Base-by-base conservation (phyloP, 2,113 vertebrate species). In the Pterophyllum scalare region DNA sequence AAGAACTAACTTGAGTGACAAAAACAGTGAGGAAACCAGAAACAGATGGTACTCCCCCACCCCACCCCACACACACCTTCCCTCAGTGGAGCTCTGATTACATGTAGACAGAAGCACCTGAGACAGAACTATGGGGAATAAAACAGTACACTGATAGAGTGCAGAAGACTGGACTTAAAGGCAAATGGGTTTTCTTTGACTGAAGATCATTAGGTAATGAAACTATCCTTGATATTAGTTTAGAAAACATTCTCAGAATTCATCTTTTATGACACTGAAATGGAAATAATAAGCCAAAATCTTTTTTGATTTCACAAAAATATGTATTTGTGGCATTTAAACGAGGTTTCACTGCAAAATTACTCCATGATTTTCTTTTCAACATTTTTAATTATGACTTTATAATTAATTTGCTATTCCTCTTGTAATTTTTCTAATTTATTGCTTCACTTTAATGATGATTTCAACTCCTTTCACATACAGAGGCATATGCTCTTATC, bases 381-480 rank as follows among this genome's bases (percentile, higher is more conserved):
- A 60, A 0, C 17, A 57, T 83, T 79, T 83, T 76, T 83, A 40
- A 82, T 87, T 70, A 46, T 67, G 20, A 19, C 14, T 82, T 70
- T 62, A 58, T 82, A 6, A 52, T 84, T 77, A 22, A 33, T 84
- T 81, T 86, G 9, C 49, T 40, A 10, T 70, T 88, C 75, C 59
- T 43, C 77, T 15, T 74, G 49, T 62, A 79, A 40, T 75, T 87
- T 80, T 38, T 72, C 24, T 31, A 72, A 26, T 72, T 52, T 31
- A 72, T 31, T 81, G 19, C 74, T 80, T 52, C 65, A 74, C 31
- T 58, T 80, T 59, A 75, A 82, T 64, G 59, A 28, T 54, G 38
- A 77, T 82, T 87, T 83, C 43, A 75, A 70, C 28, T 88, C 6
- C 9, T 57, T 83, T 57, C 80, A 67, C 49, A 83, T 77, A 76